Conservation (phyloP, 2,888 invertebrate genomes). For the Myathropa florea region DNA sequence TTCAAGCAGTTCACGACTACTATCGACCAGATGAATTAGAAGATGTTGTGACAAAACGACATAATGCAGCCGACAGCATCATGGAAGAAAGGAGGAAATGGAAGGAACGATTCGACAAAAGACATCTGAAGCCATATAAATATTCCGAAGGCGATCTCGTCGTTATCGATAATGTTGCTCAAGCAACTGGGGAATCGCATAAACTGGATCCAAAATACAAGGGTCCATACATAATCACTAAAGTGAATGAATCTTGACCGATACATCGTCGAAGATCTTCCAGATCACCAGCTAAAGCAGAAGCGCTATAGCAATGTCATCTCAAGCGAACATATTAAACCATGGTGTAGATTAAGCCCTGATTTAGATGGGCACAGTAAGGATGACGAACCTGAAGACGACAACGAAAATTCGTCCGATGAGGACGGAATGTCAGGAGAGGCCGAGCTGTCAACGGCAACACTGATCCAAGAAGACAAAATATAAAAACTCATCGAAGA, state of each 20-base stretch:
- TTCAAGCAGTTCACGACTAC: conserved; percentile 13
- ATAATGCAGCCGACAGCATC: conserved; percentile 18
- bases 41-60: too few relatives aligned
- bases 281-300: conserved; percentile 9
- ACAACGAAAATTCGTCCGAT: too few relatives aligned
- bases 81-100: conserved; percentile 6
- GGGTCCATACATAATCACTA: too few relatives aligned
- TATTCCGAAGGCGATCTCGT: too few relatives aligned
- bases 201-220: conserved; percentile 31
- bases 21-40: not conserved
- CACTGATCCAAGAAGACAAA: too few relatives aligned
- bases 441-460: too few relatives aligned
- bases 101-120: conserved; percentile 28
- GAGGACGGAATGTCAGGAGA: too few relatives aligned
- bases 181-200: conserved; percentile 33
- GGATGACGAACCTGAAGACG: too few relatives aligned
- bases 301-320: conserved; percentile 30
- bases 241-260: conserved; percentile 19
- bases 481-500: too few relatives aligned
- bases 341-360: too few relatives aligned
- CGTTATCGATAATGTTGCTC: conserved; percentile 23
- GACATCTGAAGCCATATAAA: conserved; percentile 1
- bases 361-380: too few relatives aligned
- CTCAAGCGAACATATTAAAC: too few relatives aligned
- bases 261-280: conserved; percentile 39